Conservation (phyloP, 1,140 invertebrate species). For the Artemia franciscana region DNA sequence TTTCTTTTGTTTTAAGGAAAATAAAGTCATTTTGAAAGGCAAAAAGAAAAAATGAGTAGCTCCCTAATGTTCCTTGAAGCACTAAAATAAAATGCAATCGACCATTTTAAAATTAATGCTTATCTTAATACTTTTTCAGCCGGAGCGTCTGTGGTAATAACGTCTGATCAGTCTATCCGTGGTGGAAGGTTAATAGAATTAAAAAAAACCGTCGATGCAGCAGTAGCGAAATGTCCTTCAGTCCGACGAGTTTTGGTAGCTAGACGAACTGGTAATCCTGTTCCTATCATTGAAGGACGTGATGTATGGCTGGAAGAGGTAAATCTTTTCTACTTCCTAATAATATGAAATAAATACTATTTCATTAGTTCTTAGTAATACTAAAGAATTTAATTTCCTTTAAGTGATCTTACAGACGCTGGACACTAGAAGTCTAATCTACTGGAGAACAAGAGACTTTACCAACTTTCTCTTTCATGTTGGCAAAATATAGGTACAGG, state of each 20-base stretch:
- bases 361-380: no score
- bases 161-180: conserved; percentile 25
- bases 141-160: conserved; percentile 24
- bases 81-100: no score
- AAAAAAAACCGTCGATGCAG: conserved; percentile 26
- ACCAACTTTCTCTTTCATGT: no score
- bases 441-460: no score
- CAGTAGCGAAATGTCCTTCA: conserved; percentile 20
- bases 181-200: conserved; percentile 25
- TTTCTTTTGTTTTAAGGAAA: no score
- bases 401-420: no score
- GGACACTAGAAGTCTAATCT: no score
- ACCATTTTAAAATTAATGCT: background rate
- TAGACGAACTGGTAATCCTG: conserved; percentile 18
- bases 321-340: conserved; percentile 17
- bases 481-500: no score
- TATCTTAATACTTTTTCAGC: conserved; percentile 16
- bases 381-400: no score
- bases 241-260: conserved; percentile 26
- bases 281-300: conserved; percentile 18
- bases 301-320: conserved; percentile 15
- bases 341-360: conserved; percentile 25
- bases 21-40: no score
- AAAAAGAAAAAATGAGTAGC: no score
- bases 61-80: no score